phyloP scores from a whole-genome alignment of 2,113 vertebrate genomes.

The Miniopterus natalensis region DNA sequence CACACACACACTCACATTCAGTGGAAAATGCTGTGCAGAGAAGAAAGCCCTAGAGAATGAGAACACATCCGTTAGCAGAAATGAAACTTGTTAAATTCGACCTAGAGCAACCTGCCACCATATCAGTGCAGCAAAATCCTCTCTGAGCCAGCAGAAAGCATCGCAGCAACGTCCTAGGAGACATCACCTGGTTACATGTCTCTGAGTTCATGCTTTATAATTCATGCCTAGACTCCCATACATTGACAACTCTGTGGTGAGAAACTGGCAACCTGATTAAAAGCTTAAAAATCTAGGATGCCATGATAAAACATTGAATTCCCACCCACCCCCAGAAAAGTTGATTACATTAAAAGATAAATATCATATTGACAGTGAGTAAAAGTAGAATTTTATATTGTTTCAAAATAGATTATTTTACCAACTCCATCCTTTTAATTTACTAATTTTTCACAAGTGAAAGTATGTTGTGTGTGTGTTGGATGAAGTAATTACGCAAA shows the following conservation, averaged over 20 bases:
- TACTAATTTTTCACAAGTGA: neutral
- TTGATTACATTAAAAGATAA: neutral
- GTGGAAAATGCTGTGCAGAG: conserved; percentile 44
- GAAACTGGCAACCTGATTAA: neutral
- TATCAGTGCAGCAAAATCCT: conserved; percentile 58
- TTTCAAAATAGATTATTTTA: conserved; percentile 33
- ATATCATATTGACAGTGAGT: neutral
- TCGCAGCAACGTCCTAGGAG: fast-evolving
- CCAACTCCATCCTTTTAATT: neutral
- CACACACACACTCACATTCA: neutral
- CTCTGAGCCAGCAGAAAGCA: conserved; percentile 49
- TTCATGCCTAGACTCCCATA: neutral
- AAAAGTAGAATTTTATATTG: neutral
- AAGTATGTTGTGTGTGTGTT: neutral
- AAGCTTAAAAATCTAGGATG: neutral
- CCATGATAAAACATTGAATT: neutral
- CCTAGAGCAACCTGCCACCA: conserved; percentile 56
- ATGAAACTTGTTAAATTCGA: conserved; percentile 76
- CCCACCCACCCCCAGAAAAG: neutral
- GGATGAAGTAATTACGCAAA: neutral
- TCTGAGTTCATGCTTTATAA: neutral
- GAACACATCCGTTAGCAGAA: conserved; percentile 62
- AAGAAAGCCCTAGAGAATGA: conserved; percentile 73
- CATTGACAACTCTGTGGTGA: neutral
- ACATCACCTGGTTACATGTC: neutral